Conservation (phyloP, 2,888 invertebrate species). For the Leptinotarsa haldemani region DNA sequence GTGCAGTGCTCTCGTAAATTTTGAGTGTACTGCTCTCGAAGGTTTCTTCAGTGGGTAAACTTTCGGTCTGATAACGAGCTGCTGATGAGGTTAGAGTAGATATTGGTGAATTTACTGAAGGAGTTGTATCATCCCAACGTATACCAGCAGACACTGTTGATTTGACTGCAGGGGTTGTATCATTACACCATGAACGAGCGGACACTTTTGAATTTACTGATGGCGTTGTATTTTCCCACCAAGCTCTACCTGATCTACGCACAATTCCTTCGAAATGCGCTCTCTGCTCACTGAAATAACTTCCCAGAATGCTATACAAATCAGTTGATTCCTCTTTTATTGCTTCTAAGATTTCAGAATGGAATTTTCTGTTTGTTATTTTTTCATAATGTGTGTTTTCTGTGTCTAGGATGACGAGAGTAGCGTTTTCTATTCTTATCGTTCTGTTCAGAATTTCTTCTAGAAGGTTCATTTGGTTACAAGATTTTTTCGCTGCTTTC, state of each 20-base stretch:
- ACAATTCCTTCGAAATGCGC: slow-evolving; percentile 38
- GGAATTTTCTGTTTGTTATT: slow-evolving; percentile 18
- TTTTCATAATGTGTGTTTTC: slow-evolving; percentile 39
- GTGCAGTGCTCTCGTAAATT: not conserved
- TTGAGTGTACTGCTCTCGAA: not conserved
- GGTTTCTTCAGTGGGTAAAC: not conserved
- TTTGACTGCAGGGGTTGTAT: not conserved
- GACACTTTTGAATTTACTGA: not conserved
- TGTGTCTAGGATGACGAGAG: slow-evolving; percentile 43
- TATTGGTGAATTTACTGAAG: too few relatives aligned
- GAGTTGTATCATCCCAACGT: too few relatives aligned
- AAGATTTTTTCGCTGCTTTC: slow-evolving; percentile 55
- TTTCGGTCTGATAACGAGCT: slow-evolving; percentile 10
- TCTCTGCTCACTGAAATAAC: slow-evolving; percentile 43
- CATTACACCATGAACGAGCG: too few relatives aligned
- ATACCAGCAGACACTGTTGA: not conserved
- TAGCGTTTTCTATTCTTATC: slow-evolving; percentile 57
- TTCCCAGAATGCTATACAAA: slow-evolving; percentile 37
- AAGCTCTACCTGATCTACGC: slow-evolving; percentile 26
- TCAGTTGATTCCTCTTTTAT: slow-evolving; percentile 23
- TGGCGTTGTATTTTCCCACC: slow-evolving; percentile 3
- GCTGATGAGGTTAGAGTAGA: not conserved
- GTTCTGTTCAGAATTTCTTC: slow-evolving; percentile 59
- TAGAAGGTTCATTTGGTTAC: slow-evolving; percentile 56
- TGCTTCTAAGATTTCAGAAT: slow-evolving; percentile 15